Percentiles rank a stretch among this genome's conserved stretches.
These are phyloP conservation scores for Gephyroberyx darwinii DNA, from an alignment of 2,797 vertebrate species.

Conservation along the genomic window DNA sequence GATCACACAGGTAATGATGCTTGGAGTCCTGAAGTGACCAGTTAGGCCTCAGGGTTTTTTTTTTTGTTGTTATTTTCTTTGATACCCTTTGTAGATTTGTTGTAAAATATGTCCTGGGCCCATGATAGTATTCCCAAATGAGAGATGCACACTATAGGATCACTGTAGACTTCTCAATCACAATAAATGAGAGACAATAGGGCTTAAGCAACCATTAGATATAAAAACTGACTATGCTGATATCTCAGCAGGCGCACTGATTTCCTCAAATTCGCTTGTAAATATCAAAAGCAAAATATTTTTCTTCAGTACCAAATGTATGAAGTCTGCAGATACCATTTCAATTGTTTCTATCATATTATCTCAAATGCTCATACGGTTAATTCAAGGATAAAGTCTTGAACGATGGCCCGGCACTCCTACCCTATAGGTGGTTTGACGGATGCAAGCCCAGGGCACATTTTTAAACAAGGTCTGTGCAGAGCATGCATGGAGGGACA, in stretches of 20 bases:
- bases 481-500: slow-evolving; percentile 56
- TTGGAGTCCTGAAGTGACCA: slow-evolving; percentile 50
- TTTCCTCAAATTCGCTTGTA: slow-evolving; percentile 46
- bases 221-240: slow-evolving; percentile 49
- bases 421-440: slow-evolving; percentile 29
- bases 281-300: slow-evolving; percentile 57
- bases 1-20: slow-evolving; percentile 60
- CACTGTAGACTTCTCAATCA: slow-evolving; percentile 54
- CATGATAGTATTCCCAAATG: slow-evolving; percentile 55
- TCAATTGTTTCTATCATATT: slow-evolving; percentile 21
- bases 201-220: slow-evolving; percentile 53
- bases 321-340: slow-evolving; percentile 44
- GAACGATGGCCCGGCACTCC: slow-evolving; percentile 52
- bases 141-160: slow-evolving; percentile 49
- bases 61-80: slow-evolving; percentile 46
- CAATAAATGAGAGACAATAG: slow-evolving; percentile 51
- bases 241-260: slow-evolving; percentile 38
- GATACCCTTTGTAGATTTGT: slow-evolving; percentile 40
- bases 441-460: slow-evolving; percentile 45
- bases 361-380: slow-evolving; percentile 32
- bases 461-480: slow-evolving; percentile 45
- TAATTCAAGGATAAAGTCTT: slow-evolving; percentile 46
- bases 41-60: slow-evolving; percentile 42
- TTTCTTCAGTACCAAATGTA: slow-evolving; percentile 50
- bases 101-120: slow-evolving; percentile 62